Evolutionary conservation across 37 sponge, comb jelly and placozoan genomes (phyloP), one percentile per base, ranked within the genome.

Genomic region (Axinella damicornis): DNA sequence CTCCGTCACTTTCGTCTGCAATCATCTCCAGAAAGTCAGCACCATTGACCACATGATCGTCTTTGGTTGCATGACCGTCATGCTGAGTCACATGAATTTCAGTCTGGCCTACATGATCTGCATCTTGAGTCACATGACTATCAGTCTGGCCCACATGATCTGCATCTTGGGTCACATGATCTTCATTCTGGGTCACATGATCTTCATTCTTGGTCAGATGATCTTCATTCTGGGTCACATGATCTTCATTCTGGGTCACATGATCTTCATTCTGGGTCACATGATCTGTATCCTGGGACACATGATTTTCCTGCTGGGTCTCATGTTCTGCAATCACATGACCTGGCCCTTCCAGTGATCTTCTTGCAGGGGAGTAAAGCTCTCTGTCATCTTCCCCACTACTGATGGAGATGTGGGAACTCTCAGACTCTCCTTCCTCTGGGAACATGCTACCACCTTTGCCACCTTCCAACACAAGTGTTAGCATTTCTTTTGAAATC

Each of bases 121-220:
- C 39, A 64, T 27, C 63, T 39, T 52, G 24, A 35, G 53, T 67
- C 69, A 67, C 69, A 37, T 68, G 46, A 57, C 12, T 16, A 4
- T 20, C 67, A 28, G 30, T 46, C 6, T 22, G 33, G 46, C 55
- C 67, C 80, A 80, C 80, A 68, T 80, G 80, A 80, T 53, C 37
- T 11, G n/a, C n/a, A 46, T 46, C 46, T 46, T 46, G 46, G 46
- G 46, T 46, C 46, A 46, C 46, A 46, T 46, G 46, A 46, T 46
- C n/a, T n/a, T n/a, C n/a, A n/a, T n/a, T n/a, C n/a, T n/a, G 11
- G 11, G 28, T 18, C 65, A 24, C n/a, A 12, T 64, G 25, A 64
- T 64, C 65, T 18, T 64, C 65, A 22, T 30, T 19, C 65, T 64
- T 30, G 15, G 11, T 64, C 65, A 24, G n/a, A 28, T 30, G 22